phyloP scores from a whole-genome alignment of 2,797 vertebrate genomes.

The Staurois parvus region DNA sequence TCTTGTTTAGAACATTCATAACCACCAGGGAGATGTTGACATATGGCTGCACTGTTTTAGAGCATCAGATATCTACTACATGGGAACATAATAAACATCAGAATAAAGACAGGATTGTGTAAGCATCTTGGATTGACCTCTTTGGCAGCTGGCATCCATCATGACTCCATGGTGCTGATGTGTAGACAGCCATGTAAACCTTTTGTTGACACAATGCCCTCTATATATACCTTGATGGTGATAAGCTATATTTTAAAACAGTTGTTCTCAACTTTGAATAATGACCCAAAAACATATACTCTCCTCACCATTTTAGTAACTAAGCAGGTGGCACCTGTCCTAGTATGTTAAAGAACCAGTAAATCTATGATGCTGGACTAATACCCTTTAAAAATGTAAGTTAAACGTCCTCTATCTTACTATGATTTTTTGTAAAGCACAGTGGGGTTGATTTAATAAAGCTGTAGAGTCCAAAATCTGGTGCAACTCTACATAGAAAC shows the following conservation, averaged over 20 bases:
- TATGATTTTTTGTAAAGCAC: no score
- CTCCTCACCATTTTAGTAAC: background rate
- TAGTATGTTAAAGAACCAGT: background rate
- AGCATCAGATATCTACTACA: constrained; percentile 92
- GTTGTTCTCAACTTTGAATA: background rate
- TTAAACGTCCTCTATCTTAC: no score
- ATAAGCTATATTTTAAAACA: background rate
- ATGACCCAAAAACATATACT: no score
- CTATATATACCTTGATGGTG: constrained; percentile 74
- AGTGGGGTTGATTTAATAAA: no score
- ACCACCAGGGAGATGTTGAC: constrained; percentile 99
- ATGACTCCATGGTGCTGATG: constrained; percentile 79
- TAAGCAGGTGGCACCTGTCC: background rate
- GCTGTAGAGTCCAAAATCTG: no score
- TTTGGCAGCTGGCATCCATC: constrained; percentile 84
- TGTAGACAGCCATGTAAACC: constrained; percentile 80
- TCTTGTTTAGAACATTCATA: constrained; percentile 98
- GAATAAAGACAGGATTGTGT: constrained; percentile 87
- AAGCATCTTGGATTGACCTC: constrained; percentile 81
- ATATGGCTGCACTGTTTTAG: constrained; percentile 92
- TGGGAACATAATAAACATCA: constrained; percentile 96
- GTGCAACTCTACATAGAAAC: no score
- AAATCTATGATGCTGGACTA: background rate
- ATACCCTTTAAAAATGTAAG: no score
- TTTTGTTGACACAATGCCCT: constrained; percentile 78